Evolutionary conservation across 2,888 invertebrate genomes (phyloP).

Genomic region (Agonopterix alstromeriana): DNA sequence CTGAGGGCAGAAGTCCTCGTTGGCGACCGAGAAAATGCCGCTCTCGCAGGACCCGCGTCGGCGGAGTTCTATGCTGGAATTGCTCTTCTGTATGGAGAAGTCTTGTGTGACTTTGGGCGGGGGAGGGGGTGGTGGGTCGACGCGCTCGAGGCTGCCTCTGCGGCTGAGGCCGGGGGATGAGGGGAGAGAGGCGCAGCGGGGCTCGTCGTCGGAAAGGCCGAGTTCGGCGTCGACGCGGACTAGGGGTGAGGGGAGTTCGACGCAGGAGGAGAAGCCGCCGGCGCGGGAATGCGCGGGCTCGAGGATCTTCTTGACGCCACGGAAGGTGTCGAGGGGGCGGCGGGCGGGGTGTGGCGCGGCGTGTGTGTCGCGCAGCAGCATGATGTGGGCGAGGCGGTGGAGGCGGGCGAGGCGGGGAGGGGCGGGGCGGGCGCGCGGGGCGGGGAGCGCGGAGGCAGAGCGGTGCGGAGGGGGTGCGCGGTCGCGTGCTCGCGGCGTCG

Average conservation of each 20-base stretch:
- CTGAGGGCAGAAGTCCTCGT: conserved; percentile 81
- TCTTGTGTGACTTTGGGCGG: conserved; percentile 15
- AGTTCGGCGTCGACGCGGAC: conserved; percentile 30
- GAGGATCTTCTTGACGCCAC: conserved; percentile 89
- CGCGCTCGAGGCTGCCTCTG: conserved; percentile 33
- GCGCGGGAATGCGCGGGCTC: conserved; percentile 75
- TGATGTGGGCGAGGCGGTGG: conserved; percentile 87
- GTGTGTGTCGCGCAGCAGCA: conserved; percentile 90
- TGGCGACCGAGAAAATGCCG: conserved; percentile 92
- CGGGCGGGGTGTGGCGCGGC: conserved; percentile 80
- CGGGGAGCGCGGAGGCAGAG: conserved; percentile 22
- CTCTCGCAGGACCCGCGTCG: conserved; percentile 91
- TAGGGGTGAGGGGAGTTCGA: conserved; percentile 85
- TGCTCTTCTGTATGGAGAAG: conserved; percentile 20
- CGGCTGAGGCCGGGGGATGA: conserved; percentile 51
- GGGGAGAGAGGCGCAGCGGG: conserved; percentile 50
- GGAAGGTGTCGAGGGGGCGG: conserved; percentile 85
- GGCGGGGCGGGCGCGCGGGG: conserved; percentile 40
- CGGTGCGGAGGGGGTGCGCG: conserved; percentile 19
- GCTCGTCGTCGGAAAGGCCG: conserved; percentile 30
- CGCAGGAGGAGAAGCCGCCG: conserved; percentile 82
- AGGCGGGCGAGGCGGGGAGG: conserved; percentile 65
- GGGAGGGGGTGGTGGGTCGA: conserved; percentile 24
- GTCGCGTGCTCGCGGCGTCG: conserved; percentile 25
- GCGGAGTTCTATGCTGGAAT: conserved; percentile 42